A percentile compares a stretch with the other conserved stretches of the same genome.
These are phyloP conservation scores for Phodopus roborovskii DNA, from an alignment of 2,113 vertebrate species.

Conservation along the genomic window DNA sequence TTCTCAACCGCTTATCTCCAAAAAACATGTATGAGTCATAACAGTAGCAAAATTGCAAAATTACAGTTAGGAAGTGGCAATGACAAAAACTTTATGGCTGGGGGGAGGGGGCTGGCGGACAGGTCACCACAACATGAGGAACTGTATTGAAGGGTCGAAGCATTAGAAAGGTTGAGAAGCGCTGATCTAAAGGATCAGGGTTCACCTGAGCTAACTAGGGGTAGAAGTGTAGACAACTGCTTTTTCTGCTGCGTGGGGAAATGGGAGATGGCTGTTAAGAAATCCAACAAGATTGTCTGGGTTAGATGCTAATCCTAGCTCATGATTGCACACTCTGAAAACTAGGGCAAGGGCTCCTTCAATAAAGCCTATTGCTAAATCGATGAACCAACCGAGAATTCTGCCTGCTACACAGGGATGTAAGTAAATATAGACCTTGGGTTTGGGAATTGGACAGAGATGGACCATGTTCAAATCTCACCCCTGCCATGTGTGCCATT, in stretches of 20 bases:
- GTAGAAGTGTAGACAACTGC: neutral
- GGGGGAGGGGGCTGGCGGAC: too few relatives aligned
- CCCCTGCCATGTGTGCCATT: neutral
- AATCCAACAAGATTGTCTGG: neutral
- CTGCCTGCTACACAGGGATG: neutral
- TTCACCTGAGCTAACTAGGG: neutral
- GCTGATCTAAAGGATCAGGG: neutral
- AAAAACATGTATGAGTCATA: neutral
- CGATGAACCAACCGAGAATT: neutral
- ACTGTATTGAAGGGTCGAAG: neutral
- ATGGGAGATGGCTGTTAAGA: neutral
- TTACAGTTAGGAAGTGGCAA: neutral
- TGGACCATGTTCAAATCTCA: neutral
- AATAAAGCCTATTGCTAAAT: neutral
- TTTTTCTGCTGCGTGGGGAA: neutral
- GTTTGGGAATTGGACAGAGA: neutral
- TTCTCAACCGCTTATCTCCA: neutral
- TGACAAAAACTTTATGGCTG: neutral
- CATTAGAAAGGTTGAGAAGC: neutral
- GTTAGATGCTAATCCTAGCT: constrained; percentile 15
- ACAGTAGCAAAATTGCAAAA: neutral
- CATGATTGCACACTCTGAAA: neutral
- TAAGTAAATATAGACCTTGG: neutral
- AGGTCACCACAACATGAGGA: neutral
- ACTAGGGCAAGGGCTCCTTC: neutral